These are phyloP conservation scores for Clitarchus hookeri DNA, from an alignment of 2,888 invertebrate species.

Conservation along the genomic window DNA sequence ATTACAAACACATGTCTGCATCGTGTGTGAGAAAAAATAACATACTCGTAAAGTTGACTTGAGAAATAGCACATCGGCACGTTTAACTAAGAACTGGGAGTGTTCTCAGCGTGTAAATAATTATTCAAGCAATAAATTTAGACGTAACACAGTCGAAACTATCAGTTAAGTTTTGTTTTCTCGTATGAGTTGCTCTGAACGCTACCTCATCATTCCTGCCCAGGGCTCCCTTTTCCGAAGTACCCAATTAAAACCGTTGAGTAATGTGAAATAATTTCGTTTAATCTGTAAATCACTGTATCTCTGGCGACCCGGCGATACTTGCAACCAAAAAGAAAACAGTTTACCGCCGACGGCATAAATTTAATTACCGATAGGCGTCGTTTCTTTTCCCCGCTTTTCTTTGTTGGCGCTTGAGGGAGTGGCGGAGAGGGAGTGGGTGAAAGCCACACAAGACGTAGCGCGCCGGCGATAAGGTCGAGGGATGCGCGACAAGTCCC, in stretches of 20 bases:
- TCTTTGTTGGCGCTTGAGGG: not conserved
- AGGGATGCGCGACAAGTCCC: not conserved
- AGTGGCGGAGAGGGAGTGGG: not conserved
- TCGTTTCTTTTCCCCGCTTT: not conserved
- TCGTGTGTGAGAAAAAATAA: not conserved
- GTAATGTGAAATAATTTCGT: constrained; percentile 14
- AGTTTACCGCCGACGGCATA: not conserved
- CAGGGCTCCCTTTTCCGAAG: not conserved
- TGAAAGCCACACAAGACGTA: not conserved
- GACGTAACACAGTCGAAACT: constrained; percentile 2
- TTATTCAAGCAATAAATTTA: not conserved
- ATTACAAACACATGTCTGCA: not conserved
- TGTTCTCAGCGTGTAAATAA: not conserved
- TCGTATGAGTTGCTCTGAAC: not conserved
- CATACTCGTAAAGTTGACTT: not conserved
- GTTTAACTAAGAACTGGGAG: not conserved
- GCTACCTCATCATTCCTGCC: not conserved
- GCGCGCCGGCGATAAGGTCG: not conserved
- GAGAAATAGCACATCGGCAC: not conserved
- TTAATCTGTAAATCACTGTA: constrained; percentile 7
- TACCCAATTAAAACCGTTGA: constrained; percentile 10
- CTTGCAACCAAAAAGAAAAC: not conserved
- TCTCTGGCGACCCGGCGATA: not conserved
- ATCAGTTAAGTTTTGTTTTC: not conserved
- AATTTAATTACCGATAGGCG: constrained; percentile 14